Evolutionary conservation across 1,140 invertebrate species (phyloP).

Genomic region (Ephestia elutella): DNA sequence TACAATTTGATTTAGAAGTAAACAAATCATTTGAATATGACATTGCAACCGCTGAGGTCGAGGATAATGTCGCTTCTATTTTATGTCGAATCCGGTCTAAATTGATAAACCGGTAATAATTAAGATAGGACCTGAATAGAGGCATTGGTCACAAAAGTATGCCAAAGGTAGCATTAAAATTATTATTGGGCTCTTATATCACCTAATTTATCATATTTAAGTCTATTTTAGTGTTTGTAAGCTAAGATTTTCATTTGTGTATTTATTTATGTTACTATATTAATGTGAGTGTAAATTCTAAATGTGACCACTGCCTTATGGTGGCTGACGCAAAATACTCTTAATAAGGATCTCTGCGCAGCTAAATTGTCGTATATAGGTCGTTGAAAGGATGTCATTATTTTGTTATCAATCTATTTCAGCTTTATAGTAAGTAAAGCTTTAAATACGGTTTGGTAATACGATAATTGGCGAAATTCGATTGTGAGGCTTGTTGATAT

Average conservation of each 20-base stretch:
- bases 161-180: constrained; percentile 53
- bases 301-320: too few species aligned
- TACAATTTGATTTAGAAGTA: too few species aligned
- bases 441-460: constrained; percentile 23
- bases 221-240: constrained; percentile 6
- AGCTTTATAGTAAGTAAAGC: constrained; percentile 29
- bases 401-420: constrained; percentile 23
- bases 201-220: constrained; percentile 8
- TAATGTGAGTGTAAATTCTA: neutral
- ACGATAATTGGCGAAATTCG: neutral
- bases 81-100: neutral
- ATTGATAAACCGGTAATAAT: neutral
- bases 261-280: constrained; percentile 11
- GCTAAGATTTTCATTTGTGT: constrained; percentile 8
- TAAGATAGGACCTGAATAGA: constrained; percentile 3
- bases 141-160: constrained; percentile 52
- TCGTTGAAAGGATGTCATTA: neutral
- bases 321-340: neutral
- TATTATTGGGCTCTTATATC: constrained; percentile 15
- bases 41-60: too few species aligned
- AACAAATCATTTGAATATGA: too few species aligned
- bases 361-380: neutral
- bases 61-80: neutral
- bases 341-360: neutral
- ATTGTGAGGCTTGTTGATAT: constrained; percentile 10